Conservation (phyloP, 2,113 vertebrate genomes). For the Cygnus atratus region DNA sequence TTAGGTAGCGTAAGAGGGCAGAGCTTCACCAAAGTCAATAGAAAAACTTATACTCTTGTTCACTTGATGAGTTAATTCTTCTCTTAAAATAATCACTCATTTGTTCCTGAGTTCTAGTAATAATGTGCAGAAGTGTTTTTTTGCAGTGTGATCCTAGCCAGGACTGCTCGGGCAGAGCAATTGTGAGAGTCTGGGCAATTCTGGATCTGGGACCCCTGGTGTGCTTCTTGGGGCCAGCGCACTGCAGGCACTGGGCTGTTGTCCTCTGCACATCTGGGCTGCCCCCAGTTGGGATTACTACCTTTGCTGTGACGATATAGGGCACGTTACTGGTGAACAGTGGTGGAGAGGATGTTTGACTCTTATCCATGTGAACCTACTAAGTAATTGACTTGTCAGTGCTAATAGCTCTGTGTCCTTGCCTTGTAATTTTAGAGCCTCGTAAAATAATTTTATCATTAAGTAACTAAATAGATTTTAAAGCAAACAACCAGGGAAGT, state of each 20-base stretch:
- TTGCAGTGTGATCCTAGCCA: not conserved
- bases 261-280: not conserved
- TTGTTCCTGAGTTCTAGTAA: not conserved
- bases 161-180: not conserved
- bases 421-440: not conserved
- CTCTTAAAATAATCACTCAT: not conserved
- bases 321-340: not conserved
- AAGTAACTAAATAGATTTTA: not conserved
- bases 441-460: not conserved
- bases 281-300: accelerated
- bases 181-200: not conserved
- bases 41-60: not conserved
- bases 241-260: not conserved
- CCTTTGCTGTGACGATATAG: not conserved
- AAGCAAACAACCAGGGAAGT: not conserved
- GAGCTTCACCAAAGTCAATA: not conserved
- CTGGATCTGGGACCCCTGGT: not conserved
- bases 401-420: not conserved
- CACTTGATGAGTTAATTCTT: not conserved
- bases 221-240: too few species aligned
- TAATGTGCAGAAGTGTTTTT: not conserved
- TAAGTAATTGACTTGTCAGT: not conserved
- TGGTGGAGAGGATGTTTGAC: not conserved
- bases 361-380: not conserved
- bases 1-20: not conserved